A percentile compares a stretch with the other conserved stretches of the same genome.
These are phyloP conservation scores for Phaenicophaeus curvirostris DNA, from an alignment of 2,797 vertebrate species.

Conservation along the genomic window DNA sequence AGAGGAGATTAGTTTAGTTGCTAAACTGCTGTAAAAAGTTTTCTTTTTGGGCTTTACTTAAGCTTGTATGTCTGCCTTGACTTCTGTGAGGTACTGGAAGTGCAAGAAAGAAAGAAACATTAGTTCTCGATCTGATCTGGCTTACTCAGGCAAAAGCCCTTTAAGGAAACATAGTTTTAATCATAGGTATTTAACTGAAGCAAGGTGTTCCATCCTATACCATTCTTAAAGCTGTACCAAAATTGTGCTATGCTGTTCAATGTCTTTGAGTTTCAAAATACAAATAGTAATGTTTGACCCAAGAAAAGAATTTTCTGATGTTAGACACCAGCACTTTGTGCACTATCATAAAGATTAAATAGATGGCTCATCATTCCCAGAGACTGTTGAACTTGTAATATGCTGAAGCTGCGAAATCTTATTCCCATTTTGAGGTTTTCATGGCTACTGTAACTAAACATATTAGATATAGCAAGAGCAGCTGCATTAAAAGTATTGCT, in stretches of 20 bases:
- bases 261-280: background rate
- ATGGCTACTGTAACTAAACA: slow-evolving; percentile 51
- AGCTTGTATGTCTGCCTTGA: background rate
- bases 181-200: background rate
- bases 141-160: background rate
- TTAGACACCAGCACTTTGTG: background rate
- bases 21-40: background rate
- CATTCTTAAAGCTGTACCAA: background rate
- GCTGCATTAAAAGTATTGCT: slow-evolving; percentile 23
- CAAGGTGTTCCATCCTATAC: background rate
- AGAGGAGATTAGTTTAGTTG: background rate
- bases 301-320: background rate
- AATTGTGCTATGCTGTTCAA: background rate
- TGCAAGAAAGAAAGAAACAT: background rate
- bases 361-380: background rate
- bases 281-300: background rate
- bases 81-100: background rate
- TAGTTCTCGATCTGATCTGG: background rate
- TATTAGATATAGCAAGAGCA: slow-evolving; percentile 9
- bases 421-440: slow-evolving; percentile 31
- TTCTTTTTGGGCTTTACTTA: background rate
- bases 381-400: slow-evolving; percentile 13
- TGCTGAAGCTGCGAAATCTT: slow-evolving; percentile 37
- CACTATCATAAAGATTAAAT: background rate
- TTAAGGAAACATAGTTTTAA: background rate